These are phyloP conservation scores for Gavia stellata DNA, from an alignment of 2,113 vertebrate genomes.

Conservation along the genomic window DNA sequence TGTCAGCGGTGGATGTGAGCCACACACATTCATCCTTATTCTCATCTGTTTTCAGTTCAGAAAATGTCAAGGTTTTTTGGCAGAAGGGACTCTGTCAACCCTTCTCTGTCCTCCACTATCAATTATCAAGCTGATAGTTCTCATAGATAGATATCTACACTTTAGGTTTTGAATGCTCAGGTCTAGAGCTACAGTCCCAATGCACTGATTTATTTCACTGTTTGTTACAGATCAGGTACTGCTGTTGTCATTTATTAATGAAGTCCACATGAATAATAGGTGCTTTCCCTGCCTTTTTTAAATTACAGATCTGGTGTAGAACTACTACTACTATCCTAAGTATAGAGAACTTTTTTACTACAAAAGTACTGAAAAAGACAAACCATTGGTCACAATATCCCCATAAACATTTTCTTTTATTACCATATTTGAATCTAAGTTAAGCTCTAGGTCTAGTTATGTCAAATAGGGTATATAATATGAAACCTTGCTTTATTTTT, in stretches of 20 bases:
- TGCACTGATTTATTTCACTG: not conserved
- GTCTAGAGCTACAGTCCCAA: not conserved
- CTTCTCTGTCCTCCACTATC: not conserved
- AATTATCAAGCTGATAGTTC: not conserved
- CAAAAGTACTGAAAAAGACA: not conserved
- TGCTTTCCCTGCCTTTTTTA: not conserved
- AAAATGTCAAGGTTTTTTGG: not conserved
- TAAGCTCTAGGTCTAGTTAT: not conserved
- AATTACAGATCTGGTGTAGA: not conserved
- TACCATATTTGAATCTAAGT: not conserved
- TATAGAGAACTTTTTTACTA: not conserved
- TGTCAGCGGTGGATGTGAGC: not conserved
- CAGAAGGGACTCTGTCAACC: not conserved
- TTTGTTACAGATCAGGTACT: not conserved
- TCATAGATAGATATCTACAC: not conserved
- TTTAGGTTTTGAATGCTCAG: not conserved
- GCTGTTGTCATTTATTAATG: not conserved
- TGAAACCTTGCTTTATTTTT: not conserved
- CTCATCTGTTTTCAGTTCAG: not conserved
- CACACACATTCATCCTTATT: not conserved
- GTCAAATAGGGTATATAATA: not conserved
- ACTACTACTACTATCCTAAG: not conserved
- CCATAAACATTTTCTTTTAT: not conserved
- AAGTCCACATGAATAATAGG: not conserved
- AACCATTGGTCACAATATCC: not conserved